Evolutionary conservation across 2,797 vertebrate species (phyloP), one percentile per base, ranked within the genome.

Genomic region (Macrochelys suwanniensis): DNA sequence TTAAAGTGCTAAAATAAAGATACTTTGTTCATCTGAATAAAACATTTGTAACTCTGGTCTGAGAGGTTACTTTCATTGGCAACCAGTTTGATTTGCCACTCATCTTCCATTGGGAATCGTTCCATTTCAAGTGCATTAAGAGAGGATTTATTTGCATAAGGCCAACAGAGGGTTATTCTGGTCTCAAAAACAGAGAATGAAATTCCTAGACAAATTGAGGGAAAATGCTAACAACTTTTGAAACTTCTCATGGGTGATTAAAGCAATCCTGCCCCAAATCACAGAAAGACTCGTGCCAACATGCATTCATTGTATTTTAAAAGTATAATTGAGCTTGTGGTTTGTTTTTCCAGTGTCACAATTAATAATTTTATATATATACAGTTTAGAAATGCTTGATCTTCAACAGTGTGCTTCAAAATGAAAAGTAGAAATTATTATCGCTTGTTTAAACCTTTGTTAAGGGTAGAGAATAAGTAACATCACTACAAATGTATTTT

Each of bases 81-180:
- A 97, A 91, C 89, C 85, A 91, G 92, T 97, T 90, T 97, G 96
- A 97, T 97, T 98, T 98, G 97, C 91, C 90, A 92, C 92, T 96
- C 95, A 93, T 97, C 96, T 97, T 96, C 90, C 87, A 96, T 89
- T 56, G 92, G 94, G 89, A 97, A 93, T 95, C 59, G 57, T 95
- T 96, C 23, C 17, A 89, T 96, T 98, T 97, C 92, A 91, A 98
- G 97, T 93, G 92, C 93, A 95, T 90, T 96, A 96, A 96, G 88
- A 95, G 90, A 97, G 93, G 82, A 98, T 97, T 97, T 97, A 98
- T 98, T 98, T 98, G 95, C 93, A 97, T 94, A 97, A 93, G 83
- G 91, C 90, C 96, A 97, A 94, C 51, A 65, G 84, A 97, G 84
- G 93, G 95, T 97, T 97, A 97, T 89, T 92, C 87, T 96, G 77